phyloP scores from a whole-genome alignment of 2,888 invertebrate genomes.

The Brachyopa scutellaris region DNA sequence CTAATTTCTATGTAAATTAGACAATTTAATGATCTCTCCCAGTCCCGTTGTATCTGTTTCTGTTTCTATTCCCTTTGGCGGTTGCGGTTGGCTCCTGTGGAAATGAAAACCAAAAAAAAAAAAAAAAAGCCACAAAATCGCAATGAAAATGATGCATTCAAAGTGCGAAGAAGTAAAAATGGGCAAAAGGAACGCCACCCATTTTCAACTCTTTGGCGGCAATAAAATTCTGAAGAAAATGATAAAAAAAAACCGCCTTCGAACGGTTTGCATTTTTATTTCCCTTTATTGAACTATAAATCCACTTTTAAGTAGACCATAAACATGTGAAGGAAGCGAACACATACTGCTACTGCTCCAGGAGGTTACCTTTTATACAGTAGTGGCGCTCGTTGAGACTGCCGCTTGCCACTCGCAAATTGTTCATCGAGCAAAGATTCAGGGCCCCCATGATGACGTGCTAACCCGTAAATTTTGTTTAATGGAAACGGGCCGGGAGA shows the following conservation, averaged over 20 bases:
- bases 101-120: no score
- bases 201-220: slow-evolving; percentile 45
- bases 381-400: not conserved
- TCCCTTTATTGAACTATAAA: slow-evolving; percentile 65
- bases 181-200: not conserved
- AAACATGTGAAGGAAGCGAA: slow-evolving; percentile 58
- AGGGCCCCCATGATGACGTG: slow-evolving; percentile 46
- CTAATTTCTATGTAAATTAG: slow-evolving; percentile 71
- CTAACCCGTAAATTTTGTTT: slow-evolving; percentile 56
- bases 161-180: slow-evolving; percentile 1
- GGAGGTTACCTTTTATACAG: not conserved
- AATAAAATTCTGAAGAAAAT: slow-evolving; percentile 49
- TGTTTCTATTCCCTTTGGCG: slow-evolving; percentile 24
- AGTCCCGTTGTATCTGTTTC: not conserved
- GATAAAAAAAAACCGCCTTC: slow-evolving; percentile 33
- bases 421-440: no score
- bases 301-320: slow-evolving; percentile 59
- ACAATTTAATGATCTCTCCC: slow-evolving; percentile 54
- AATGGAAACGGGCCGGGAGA: slow-evolving; percentile 33
- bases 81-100: not conserved
- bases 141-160: slow-evolving; percentile 63
- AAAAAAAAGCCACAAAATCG: slow-evolving; percentile 51
- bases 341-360: no score
- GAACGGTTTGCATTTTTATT: slow-evolving; percentile 57
- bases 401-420: no score